phyloP scores from a whole-genome alignment of 2,888 invertebrate genomes.

The Hydriomena furcata region DNA sequence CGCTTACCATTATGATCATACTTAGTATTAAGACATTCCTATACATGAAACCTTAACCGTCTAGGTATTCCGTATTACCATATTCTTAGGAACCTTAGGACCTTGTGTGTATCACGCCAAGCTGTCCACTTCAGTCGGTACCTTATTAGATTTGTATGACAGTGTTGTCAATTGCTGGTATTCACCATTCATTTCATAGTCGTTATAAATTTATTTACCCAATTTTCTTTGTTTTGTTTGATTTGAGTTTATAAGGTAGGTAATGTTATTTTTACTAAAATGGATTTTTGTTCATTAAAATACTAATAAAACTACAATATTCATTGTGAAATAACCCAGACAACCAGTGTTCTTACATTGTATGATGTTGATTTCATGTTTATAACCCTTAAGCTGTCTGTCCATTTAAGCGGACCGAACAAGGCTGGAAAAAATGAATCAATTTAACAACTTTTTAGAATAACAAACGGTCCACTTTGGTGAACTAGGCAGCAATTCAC shows the following conservation, averaged over 20 bases:
- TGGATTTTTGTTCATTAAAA: slow-evolving; percentile 34
- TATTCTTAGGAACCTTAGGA: not conserved
- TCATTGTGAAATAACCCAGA: not conserved
- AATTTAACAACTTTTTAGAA: no score
- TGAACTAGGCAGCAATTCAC: not conserved
- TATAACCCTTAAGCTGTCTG: slow-evolving; percentile 6
- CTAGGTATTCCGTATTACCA: no score
- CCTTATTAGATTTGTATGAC: no score
- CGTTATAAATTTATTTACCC: no score
- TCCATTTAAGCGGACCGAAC: slow-evolving; percentile 2
- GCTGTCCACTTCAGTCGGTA: no score
- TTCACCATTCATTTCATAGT: no score
- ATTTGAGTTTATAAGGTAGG: slow-evolving; percentile 58
- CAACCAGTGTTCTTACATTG: not conserved
- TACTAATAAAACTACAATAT: slow-evolving; percentile 8
- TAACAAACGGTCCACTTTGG: not conserved
- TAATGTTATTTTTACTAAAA: slow-evolving; percentile 60
- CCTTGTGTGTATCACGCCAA: no score
- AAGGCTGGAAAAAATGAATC: not conserved
- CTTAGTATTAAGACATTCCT: slow-evolving; percentile 13
- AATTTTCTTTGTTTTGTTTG: slow-evolving; percentile 48
- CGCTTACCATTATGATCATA: slow-evolving; percentile 38
- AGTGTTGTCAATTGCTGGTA: no score
- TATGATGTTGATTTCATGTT: slow-evolving; percentile 6
- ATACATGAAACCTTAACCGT: not conserved